phyloP scores from a whole-genome alignment of 2,113 vertebrate species.

The Leucopsar rothschildi region DNA sequence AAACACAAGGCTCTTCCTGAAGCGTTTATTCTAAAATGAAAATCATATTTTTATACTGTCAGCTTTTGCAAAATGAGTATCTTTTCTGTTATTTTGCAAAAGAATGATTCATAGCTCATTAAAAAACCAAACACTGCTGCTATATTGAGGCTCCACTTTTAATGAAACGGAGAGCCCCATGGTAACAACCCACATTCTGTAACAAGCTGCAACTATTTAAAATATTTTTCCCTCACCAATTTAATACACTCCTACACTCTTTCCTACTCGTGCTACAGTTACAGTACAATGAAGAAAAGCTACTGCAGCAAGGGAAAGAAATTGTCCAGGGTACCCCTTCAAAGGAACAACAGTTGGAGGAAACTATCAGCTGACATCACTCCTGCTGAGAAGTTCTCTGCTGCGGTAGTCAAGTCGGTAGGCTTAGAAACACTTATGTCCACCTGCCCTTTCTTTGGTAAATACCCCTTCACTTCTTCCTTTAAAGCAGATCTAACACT shows the following conservation, averaged over 20 bases:
- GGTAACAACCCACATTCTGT: slow-evolving; percentile 12
- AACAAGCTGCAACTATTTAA: slow-evolving; percentile 44
- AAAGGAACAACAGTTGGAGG: neutral
- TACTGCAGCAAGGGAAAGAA: neutral
- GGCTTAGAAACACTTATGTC: neutral
- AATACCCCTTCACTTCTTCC: neutral
- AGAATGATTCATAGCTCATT: neutral
- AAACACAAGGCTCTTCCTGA: neutral
- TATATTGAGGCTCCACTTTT: neutral
- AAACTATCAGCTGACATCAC: neutral
- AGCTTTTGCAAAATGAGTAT: neutral
- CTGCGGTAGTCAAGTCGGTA: neutral
- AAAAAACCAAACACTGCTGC: neutral
- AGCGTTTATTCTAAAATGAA: neutral
- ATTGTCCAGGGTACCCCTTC: neutral
- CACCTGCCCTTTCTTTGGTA: neutral
- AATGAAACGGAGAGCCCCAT: slow-evolving; percentile 15
- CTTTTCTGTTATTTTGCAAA: neutral
- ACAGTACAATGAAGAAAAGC: neutral
- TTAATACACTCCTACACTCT: slow-evolving; percentile 24
- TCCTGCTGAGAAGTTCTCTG: neutral
- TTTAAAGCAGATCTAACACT: neutral
- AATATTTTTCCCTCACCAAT: slow-evolving; percentile 35
- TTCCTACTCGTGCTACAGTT: neutral
- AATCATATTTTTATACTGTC: neutral